Base-by-base conservation (phyloP, 2,888 invertebrate genomes). In the Deroplatys truncata region DNA sequence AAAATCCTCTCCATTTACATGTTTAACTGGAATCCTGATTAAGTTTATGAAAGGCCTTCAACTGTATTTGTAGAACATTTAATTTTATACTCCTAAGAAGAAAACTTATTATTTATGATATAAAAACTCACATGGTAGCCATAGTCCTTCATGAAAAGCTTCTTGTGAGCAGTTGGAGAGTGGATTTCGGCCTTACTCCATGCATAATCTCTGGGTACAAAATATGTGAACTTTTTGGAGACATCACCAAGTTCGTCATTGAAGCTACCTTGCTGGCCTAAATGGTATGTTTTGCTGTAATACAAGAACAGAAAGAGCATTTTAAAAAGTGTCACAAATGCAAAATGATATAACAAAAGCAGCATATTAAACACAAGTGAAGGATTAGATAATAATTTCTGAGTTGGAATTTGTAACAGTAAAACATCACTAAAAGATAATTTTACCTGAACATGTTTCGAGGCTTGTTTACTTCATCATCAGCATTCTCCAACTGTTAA, bases 191-290 rank as follows among this genome's bases (percentile, higher is more conserved):
- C 96, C 92, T 96, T 96, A 88, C 96, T 94, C 99, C 99, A 99
- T 88, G 98, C 99, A 92, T 96, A 96, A 93, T 99, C 97, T 82
- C 97, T 95, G 0, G 99, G 98, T 16, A 98, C 98, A 92, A 99
- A 98, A 93, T 97, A 98, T 1, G 99, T 99, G 94, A 96, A 98
- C 89, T 97, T 96, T 92, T 96, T 96, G 90, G 95, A 96, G 91
- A 96, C 95, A 91, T 97, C 96, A 92, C 96, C 96, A 90, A 98
- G 94, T 92, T 96, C 96, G 28, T 95, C 94, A 93, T 98, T 98
- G 93, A 98, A 98, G 92, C 95, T 95, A 91, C 96, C 96, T 90
- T 96, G 95, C 91, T 95, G 95, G 84, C 98, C 98, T 92, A 98
- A 94, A 91, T 95, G 94, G 93, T 96, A 97, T 1, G 98, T 97